Evolutionary conservation across 2,888 invertebrate species (phyloP).

Genomic region (Embidobia sp.): DNA sequence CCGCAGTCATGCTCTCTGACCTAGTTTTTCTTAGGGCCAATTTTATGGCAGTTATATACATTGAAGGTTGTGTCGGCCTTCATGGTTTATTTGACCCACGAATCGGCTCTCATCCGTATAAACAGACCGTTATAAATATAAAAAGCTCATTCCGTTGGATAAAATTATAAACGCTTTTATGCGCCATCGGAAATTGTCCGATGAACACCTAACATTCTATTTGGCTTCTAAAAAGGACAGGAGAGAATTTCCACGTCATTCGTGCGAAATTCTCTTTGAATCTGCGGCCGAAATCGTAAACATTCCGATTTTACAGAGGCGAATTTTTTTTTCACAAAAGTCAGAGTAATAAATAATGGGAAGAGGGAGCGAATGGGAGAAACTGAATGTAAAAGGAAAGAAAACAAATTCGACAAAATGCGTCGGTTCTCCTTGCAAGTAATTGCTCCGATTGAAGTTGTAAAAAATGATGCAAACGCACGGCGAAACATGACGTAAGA

Average conservation of each 20-base stretch:
- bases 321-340: too few species aligned
- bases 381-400: too few species aligned
- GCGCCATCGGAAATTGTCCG: constrained; percentile 55
- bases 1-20: constrained; percentile 62
- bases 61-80: constrained; percentile 59
- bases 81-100: constrained; percentile 52
- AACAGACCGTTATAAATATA: constrained; percentile 54
- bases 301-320: too few species aligned
- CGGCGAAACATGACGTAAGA: too few species aligned
- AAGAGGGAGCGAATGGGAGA: too few species aligned
- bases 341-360: too few species aligned
- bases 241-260: too few species aligned
- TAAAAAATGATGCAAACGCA: too few species aligned
- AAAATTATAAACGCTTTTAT: constrained; percentile 59
- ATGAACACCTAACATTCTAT: constrained; percentile 17
- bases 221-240: constrained; percentile 7
- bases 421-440: too few species aligned
- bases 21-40: constrained; percentile 63
- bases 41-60: constrained; percentile 59
- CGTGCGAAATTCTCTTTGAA: too few species aligned
- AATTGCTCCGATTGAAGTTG: too few species aligned
- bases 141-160: constrained; percentile 60
- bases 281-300: background rate
- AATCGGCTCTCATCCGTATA: constrained; percentile 54
- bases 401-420: too few species aligned